Evolutionary conservation across 2,113 vertebrate species (phyloP).

Genomic region (Chaetodon auriga): DNA sequence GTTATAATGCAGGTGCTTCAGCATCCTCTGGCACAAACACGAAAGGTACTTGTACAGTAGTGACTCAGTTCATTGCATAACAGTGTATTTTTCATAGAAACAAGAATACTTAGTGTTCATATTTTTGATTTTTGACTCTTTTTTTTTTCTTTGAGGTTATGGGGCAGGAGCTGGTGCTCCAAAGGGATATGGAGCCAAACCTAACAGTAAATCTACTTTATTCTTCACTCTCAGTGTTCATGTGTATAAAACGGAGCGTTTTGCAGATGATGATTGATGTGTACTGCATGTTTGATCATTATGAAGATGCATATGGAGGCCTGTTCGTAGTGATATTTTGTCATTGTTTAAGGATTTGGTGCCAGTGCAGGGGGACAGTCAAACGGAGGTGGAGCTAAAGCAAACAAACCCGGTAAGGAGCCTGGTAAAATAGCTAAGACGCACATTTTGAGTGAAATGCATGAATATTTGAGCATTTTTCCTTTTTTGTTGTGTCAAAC

Average conservation of each 20-base stretch:
- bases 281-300: not conserved
- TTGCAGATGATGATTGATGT: not conserved
- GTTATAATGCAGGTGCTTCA: slow-evolving; percentile 50
- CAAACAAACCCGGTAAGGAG: slow-evolving; percentile 61
- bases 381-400: slow-evolving; percentile 59
- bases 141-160: slow-evolving; percentile 42
- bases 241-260: not conserved
- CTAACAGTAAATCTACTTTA: slow-evolving; percentile 45
- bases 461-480: not conserved
- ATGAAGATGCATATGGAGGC: not conserved
- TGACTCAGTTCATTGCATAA: not conserved
- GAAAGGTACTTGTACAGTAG: slow-evolving; percentile 44
- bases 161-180: slow-evolving; percentile 54
- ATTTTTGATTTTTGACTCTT: not conserved
- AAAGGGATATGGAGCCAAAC: slow-evolving; percentile 49
- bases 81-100: not conserved
- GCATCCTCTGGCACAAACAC: slow-evolving; percentile 49
- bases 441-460: not conserved
- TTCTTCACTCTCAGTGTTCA: not conserved
- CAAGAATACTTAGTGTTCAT: not conserved
- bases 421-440: too few relatives aligned
- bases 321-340: not conserved
- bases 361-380: slow-evolving; percentile 28
- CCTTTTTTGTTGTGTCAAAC: too few relatives aligned
- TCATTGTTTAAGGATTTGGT: slow-evolving; percentile 66